phyloP scores from a whole-genome alignment of 1,140 invertebrate genomes.

The Drosophila repleta region DNA sequence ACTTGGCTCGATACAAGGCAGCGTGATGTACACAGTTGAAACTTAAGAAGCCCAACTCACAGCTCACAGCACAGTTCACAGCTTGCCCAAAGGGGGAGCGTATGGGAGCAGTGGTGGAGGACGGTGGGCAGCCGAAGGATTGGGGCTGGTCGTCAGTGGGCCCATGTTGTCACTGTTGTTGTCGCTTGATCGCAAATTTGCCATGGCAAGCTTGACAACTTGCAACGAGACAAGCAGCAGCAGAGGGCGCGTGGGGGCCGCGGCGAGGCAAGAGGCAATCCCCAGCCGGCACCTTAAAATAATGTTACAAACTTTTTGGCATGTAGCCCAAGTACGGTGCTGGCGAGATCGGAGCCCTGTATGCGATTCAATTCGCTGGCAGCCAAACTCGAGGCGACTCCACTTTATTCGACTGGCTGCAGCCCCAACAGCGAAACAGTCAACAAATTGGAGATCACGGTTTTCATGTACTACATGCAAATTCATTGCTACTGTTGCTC shows the following conservation, averaged over 20 bases:
- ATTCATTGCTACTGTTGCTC: conserved; percentile 83
- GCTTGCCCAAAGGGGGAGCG: conserved; percentile 32
- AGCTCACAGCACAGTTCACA: conserved; percentile 63
- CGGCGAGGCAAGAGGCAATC: conserved; percentile 22
- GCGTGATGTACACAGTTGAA: conserved; percentile 78
- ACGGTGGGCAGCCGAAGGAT: conserved; percentile 4
- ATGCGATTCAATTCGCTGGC: conserved; percentile 56
- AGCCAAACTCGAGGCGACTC: background rate
- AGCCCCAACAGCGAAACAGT: conserved; percentile 39
- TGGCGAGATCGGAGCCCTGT: conserved; percentile 58
- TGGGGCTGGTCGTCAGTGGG: conserved; percentile 54
- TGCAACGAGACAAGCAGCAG: conserved; percentile 46
- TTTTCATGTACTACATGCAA: conserved; percentile 83
- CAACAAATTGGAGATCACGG: conserved; percentile 83
- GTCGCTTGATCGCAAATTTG: conserved; percentile 82
- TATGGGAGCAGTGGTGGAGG: background rate
- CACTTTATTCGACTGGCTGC: conserved; percentile 15
- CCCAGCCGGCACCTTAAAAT: conserved; percentile 74
- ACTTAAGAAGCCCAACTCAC: conserved; percentile 67
- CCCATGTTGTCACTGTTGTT: conserved; percentile 81
- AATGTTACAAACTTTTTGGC: conserved; percentile 80
- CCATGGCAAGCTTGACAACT: conserved; percentile 79
- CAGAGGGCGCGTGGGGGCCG: background rate
- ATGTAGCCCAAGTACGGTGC: conserved; percentile 69
- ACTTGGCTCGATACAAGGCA: conserved; percentile 60